Percentiles rank a stretch among this genome's conserved stretches.
Conservation (phyloP, 2,113 vertebrate genomes). For the Geococcyx californianus region DNA sequence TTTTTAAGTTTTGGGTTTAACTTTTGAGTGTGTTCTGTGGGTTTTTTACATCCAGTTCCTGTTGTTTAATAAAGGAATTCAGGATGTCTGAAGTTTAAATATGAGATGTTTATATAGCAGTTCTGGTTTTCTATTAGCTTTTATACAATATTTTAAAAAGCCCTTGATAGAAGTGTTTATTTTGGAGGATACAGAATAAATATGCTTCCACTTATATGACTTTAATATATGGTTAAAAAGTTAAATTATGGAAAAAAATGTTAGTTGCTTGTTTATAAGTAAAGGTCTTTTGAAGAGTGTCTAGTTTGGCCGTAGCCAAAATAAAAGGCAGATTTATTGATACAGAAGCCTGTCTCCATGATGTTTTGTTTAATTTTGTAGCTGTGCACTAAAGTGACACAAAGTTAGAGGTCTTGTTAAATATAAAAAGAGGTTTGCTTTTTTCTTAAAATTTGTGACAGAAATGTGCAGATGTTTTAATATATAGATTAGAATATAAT, state of each 20-base stretch:
- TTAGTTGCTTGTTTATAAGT: conserved; percentile 69
- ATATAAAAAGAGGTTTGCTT: conserved; percentile 53
- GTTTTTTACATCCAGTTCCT: conserved; percentile 4
- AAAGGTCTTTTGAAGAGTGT: conserved; percentile 69
- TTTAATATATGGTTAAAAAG: conserved; percentile 76
- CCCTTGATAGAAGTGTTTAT: conserved; percentile 77
- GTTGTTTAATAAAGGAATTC: conserved; percentile 63
- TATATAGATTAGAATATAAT: conserved; percentile 73
- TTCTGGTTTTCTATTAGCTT: conserved; percentile 78
- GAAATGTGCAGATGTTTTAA: conserved; percentile 77
- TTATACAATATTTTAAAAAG: conserved; percentile 73
- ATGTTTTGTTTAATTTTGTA: conserved; percentile 57
- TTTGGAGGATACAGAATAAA: conserved; percentile 74
- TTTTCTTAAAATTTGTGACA: conserved; percentile 66
- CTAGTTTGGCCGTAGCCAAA: conserved; percentile 66
- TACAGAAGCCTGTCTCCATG: conserved; percentile 57
- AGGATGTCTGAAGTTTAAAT: conserved; percentile 75
- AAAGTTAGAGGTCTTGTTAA: conserved; percentile 61
- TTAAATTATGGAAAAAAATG: conserved; percentile 66
- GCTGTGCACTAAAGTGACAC: conserved; percentile 52
- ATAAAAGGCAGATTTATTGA: conserved; percentile 62
- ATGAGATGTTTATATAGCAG: conserved; percentile 76
- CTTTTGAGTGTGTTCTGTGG: conserved; percentile 35
- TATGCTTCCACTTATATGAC: conserved; percentile 73
- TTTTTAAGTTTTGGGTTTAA: conserved; percentile 24